phyloP scores from a whole-genome alignment of 2,888 invertebrate genomes.

The Tenthredo distinguenda region DNA sequence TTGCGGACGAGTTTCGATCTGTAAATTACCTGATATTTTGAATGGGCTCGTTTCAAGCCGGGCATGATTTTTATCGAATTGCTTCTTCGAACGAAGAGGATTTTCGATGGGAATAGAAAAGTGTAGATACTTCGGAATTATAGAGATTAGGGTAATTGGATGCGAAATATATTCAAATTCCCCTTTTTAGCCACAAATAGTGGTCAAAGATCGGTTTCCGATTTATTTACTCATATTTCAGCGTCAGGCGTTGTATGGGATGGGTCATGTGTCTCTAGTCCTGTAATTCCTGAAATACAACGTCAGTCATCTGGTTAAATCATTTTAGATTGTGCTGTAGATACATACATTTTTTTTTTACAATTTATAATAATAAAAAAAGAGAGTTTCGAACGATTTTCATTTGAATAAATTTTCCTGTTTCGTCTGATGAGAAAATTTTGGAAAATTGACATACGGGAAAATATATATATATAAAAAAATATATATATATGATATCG shows the following conservation, averaged over 20 bases:
- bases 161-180: background rate
- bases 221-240: background rate
- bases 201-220: background rate
- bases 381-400: background rate
- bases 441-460: background rate
- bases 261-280: background rate
- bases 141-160: no score
- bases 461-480: background rate
- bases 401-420: background rate
- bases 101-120: background rate
- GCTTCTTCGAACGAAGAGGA: background rate
- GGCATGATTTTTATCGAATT: no score
- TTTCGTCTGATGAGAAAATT: background rate
- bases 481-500: background rate
- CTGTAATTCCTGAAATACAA: background rate
- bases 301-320: background rate
- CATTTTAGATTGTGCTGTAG: background rate
- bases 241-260: background rate
- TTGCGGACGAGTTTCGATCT: background rate
- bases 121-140: no score
- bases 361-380: background rate
- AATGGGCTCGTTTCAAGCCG: background rate
- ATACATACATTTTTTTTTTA: background rate
- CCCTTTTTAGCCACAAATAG: background rate
- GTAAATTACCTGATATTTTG: background rate